Base-by-base conservation (phyloP, 2,888 invertebrate species). In the Thyatira batis region DNA sequence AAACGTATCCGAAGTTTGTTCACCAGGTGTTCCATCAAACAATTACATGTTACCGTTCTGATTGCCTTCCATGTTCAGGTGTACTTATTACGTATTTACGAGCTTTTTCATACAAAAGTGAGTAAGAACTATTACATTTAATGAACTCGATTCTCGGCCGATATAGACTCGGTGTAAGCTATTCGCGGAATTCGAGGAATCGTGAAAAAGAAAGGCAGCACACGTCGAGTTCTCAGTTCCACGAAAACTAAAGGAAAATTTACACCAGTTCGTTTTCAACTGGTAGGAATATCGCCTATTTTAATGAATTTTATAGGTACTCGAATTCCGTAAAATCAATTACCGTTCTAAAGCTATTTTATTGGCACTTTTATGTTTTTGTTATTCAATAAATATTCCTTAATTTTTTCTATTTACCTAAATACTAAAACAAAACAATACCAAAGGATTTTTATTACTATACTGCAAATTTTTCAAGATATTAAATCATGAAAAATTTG, bases 11-110 rank as follows among this genome's bases (percentile, higher is more conserved):
- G 58, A 76, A 76, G 66, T 72, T 76, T 75, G 76, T 76, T 75
- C 76, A 66, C 69, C 80, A 75, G 84, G 81, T 82, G 79, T 77
- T 78, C 76, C 68, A 78, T 79, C 73, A 74, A 77, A 73, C 75
- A 79, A 81, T 84, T 80, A 80, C 74, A 71, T 58, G 68, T 67
- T 60, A 61, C 53, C 51, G 60, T 67, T 62, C 61, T 66, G 65
- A 71, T 67, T 66, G 66, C 58, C 63, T 49, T 43, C 21, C 28
- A 50, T 61, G 44, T 51, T 51, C 20, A 50, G 44, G 52, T 52
- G 55, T 53, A 53, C 53, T 60, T 56, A 55, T 61, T 57, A 60
- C 60, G 54, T 57, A 61, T 63, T 59, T 59, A 59, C 55, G 55
- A 54, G 54, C 50, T 45, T 58, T 60, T 55, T 59, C 57, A 49